Evolutionary conservation across 2,113 vertebrate species (phyloP).

Genomic region (Atherinomorus stipes): DNA sequence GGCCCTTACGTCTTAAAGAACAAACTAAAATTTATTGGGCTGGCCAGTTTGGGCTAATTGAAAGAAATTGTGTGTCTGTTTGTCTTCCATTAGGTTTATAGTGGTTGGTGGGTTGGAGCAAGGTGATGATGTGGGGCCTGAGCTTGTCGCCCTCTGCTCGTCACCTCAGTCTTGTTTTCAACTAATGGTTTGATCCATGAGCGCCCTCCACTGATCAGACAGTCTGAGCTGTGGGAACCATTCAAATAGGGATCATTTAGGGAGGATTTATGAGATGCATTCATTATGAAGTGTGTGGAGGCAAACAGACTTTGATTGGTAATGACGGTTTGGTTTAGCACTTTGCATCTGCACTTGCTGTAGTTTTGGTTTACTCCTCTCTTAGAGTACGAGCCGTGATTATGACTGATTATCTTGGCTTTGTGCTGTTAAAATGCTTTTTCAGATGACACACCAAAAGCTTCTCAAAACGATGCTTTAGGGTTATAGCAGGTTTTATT

Average conservation of each 20-base stretch:
- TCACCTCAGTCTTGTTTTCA: conserved; percentile 51
- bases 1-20: conserved; percentile 78
- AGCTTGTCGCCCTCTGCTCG: conserved; percentile 54
- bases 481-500: background rate
- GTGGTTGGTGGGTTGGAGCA: conserved; percentile 42
- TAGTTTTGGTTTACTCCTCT: conserved; percentile 40
- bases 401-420: conserved; percentile 31
- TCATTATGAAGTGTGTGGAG: conserved; percentile 65
- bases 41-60: conserved; percentile 82
- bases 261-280: conserved; percentile 75
- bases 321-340: conserved; percentile 40
- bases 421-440: conserved; percentile 21
- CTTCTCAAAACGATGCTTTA: background rate
- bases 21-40: conserved; percentile 87
- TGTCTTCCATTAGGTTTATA: conserved; percentile 72
- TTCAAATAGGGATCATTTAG: conserved; percentile 74
- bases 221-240: conserved; percentile 70
- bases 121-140: conserved; percentile 57
- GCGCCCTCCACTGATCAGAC: conserved; percentile 71
- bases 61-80: conserved; percentile 89
- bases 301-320: conserved; percentile 64
- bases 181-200: conserved; percentile 79
- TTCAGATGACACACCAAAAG: background rate
- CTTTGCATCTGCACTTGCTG: conserved; percentile 38
- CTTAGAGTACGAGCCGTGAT: conserved; percentile 31